phyloP scores from a whole-genome alignment of 1,140 invertebrate genomes.

The Microplitis demolitor region DNA sequence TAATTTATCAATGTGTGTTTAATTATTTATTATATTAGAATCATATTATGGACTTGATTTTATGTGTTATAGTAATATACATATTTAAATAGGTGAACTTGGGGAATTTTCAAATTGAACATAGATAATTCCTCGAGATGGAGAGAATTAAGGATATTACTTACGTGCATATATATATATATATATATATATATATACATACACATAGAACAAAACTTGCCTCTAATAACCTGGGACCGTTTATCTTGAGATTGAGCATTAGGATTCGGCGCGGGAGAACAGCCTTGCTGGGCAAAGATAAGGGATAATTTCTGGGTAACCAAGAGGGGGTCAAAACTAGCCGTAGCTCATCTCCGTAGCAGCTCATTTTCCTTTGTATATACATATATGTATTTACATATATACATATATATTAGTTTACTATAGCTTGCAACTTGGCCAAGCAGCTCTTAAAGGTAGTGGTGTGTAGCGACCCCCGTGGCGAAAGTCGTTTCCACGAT shows the following conservation, averaged over 20 bases:
- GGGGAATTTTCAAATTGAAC: too few species aligned
- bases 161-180: conserved; percentile 15
- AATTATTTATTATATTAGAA: not conserved
- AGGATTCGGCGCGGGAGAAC: conserved; percentile 48
- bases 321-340: conserved; percentile 49
- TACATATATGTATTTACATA: not conserved
- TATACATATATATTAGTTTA: not conserved
- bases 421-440: conserved; percentile 1
- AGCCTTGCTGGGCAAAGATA: conserved; percentile 52
- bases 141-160: too few species aligned
- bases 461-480: conserved; percentile 23
- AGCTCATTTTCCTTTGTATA: not conserved
- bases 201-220: conserved; percentile 8
- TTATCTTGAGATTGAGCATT: conserved; percentile 57
- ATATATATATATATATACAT: conserved; percentile 6
- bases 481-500: conserved; percentile 50
- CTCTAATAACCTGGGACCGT: conserved; percentile 43
- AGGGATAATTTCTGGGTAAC: conserved; percentile 55
- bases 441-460: not conserved
- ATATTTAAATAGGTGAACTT: too few species aligned
- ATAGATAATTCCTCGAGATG: too few species aligned
- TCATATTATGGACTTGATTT: not conserved
- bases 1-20: too few species aligned
- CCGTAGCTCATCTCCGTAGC: conserved; percentile 54
- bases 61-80: conserved; percentile 14